Evolutionary conservation across 2,113 vertebrate genomes (phyloP).

Genomic region (Boleophthalmus pectinirostris): DNA sequence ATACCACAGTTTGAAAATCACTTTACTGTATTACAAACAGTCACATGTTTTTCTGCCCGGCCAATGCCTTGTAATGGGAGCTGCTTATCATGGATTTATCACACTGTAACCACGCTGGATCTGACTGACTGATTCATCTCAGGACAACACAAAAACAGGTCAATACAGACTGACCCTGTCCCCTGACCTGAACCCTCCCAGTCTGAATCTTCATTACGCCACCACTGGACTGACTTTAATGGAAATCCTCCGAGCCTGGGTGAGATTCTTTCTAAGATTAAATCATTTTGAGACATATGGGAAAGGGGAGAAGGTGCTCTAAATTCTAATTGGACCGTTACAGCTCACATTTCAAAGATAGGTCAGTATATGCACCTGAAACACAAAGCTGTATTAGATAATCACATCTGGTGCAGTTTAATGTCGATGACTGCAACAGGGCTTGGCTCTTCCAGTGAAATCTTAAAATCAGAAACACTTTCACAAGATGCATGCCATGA

Average conservation of each 20-base stretch:
- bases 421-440: slow-evolving; percentile 1
- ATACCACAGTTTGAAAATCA: background rate
- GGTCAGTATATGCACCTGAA: background rate
- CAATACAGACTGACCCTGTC: slow-evolving; percentile 20
- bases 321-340: background rate
- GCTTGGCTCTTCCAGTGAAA: background rate
- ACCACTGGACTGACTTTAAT: background rate
- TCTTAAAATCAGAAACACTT: background rate
- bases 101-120: slow-evolving; percentile 30
- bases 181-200: background rate
- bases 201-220: background rate
- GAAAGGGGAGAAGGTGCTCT: background rate
- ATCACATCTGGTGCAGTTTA: slow-evolving; percentile 4
- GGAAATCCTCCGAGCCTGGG: background rate
- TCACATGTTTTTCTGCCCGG: background rate
- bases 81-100: slow-evolving; percentile 56
- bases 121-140: slow-evolving; percentile 50
- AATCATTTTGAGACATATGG: slow-evolving; percentile 7
- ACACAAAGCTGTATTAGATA: slow-evolving; percentile 1
- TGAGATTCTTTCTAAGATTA: background rate
- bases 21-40: background rate
- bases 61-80: slow-evolving; percentile 23
- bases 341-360: slow-evolving; percentile 7
- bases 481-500: background rate
- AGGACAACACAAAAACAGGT: slow-evolving; percentile 14